Conservation (phyloP, 2,888 invertebrate species). For the Caenorhabditis sp. region DNA sequence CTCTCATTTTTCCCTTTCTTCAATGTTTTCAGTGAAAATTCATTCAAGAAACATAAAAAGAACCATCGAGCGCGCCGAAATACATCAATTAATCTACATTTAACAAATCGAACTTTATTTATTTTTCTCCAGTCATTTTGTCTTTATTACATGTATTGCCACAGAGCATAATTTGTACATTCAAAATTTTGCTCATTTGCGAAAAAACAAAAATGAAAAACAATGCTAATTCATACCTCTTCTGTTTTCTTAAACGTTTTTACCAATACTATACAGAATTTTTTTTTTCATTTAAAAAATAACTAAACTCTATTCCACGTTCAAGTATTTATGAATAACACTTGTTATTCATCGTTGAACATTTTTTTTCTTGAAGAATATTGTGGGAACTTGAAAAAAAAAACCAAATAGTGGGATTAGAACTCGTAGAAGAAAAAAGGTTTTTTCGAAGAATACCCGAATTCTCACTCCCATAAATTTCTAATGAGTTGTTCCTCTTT, state of each 20-base stretch:
- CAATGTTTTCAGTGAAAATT: background rate
- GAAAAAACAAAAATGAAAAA: background rate
- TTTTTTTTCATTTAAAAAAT: background rate
- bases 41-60: background rate
- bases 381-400: background rate
- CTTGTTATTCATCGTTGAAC: background rate
- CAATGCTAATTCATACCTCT: conserved; percentile 1
- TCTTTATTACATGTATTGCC: background rate
- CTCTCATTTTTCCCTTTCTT: background rate
- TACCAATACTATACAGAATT: background rate
- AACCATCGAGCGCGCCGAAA: too few relatives aligned
- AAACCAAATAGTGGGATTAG: too few relatives aligned
- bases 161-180: background rate
- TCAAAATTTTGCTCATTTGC: background rate
- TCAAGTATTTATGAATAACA: background rate
- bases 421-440: too few relatives aligned
- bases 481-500: background rate
- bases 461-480: background rate
- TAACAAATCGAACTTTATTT: too few relatives aligned
- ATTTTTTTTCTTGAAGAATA: background rate
- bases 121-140: background rate
- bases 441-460: too few relatives aligned
- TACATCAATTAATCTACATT: too few relatives aligned
- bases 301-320: background rate
- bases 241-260: background rate